Evolutionary conservation across 2,797 vertebrate genomes (phyloP), one percentile per base, ranked within the genome.

Genomic region (Melanotaenia maccullochi): DNA sequence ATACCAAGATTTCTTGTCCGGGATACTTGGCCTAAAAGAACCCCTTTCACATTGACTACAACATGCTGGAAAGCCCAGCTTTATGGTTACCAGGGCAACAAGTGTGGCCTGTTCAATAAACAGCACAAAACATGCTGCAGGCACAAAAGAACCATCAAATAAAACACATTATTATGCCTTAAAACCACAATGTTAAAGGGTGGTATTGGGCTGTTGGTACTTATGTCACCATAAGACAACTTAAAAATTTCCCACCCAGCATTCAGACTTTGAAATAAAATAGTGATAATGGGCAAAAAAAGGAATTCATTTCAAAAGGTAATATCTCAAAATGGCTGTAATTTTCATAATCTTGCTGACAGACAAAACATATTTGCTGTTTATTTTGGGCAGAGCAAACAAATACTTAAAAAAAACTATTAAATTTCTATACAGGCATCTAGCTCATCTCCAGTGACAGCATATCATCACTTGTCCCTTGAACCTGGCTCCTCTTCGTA

Each of bases 401-500:
- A 52, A 3, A 54, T 24, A 12, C 1, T 25, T 54, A 24, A 9
- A 52, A 24, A 25, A 24, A 52, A 42, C 32, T 9, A 40, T 60
- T 9, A 0, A 28, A 61, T 14, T 42, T 61, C 9, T 16, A 22
- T 25, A 25, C 30, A 16, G 9, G 59, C 22, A 22, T 25, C 11
- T 3, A 12, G 20, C 18, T 62, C 3, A 32, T 32, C 40, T 20
- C 14, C 18, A 28, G 20, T 44, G 24, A 9, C 18, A 73, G 4
- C 18, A 9, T 54, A 13, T 33, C 30, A 28, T 36, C 42, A 30
- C 42, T 58, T 5, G 0, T 22, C 54, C 24, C 24, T 68, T 81
- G 32, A 85, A 32, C 68, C 47, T 66, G 40, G 32, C 51, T 56
- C 33, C 22, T 54, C 62, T 56, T 54, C 25, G 76, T 52, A 68